phyloP scores from a whole-genome alignment of 2,113 vertebrate genomes.

The Acrocephalus kingi region DNA sequence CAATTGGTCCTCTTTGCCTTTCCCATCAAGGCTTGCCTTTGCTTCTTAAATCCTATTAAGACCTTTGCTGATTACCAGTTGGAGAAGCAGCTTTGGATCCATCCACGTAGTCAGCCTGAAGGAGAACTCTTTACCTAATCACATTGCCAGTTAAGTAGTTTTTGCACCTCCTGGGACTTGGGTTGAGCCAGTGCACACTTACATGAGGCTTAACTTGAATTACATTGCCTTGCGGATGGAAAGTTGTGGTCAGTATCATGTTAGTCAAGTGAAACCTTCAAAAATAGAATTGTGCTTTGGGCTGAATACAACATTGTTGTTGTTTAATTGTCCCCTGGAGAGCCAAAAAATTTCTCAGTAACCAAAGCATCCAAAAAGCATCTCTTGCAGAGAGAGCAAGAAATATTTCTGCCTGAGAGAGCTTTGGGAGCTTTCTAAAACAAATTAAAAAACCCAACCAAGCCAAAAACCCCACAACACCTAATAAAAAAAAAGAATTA shows the following conservation, averaged over 20 bases:
- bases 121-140: background rate
- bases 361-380: background rate
- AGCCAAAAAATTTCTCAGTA: background rate
- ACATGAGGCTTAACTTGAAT: background rate
- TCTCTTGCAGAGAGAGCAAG: background rate
- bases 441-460: background rate
- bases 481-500: background rate
- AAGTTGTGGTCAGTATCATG: background rate
- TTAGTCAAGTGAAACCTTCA: background rate
- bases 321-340: constrained; percentile 2
- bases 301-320: background rate
- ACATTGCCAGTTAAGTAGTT: background rate
- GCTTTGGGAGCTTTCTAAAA: background rate
- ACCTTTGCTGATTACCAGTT: background rate
- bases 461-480: background rate
- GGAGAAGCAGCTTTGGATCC: background rate
- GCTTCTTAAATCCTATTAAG: background rate
- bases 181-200: background rate
- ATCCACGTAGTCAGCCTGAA: background rate
- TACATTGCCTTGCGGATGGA: background rate
- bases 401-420: background rate
- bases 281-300: background rate
- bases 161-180: background rate
- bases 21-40: background rate
- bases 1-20: background rate